A percentile compares a stretch with the other conserved stretches of the same genome.
Conservation (phyloP, 2,888 invertebrate species). For the Drosophila falleni region DNA sequence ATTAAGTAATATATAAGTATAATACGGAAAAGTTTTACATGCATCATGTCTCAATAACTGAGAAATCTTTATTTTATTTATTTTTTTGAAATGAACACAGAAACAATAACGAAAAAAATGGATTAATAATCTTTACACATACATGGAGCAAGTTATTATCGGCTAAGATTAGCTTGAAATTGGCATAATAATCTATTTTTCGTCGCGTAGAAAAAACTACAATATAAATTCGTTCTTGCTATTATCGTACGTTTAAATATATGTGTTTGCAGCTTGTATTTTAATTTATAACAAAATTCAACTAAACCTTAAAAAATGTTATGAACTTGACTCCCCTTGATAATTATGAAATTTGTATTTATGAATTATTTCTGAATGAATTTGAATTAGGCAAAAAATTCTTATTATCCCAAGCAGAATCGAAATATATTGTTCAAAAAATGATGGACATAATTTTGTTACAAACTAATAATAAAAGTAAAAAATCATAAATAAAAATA, state of each 20-base stretch:
- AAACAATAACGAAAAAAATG: background rate
- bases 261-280: background rate
- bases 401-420: background rate
- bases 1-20: background rate
- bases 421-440: background rate
- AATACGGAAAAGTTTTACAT: background rate
- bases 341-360: background rate
- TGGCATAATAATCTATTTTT: background rate
- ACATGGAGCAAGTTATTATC: constrained; percentile 11
- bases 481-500: background rate
- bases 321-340: constrained; percentile 3
- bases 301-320: constrained; percentile 7
- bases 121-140: background rate
- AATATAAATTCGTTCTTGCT: background rate
- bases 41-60: background rate
- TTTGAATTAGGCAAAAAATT: background rate
- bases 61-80: background rate
- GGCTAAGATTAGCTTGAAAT: constrained; percentile 14
- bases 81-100: background rate
- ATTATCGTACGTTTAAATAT: background rate
- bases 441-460: background rate
- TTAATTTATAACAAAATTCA: background rate
- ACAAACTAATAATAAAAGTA: background rate
- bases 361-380: background rate
- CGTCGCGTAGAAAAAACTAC: background rate